Percentiles rank a stretch among this genome's conserved stretches.
These are phyloP conservation scores for Drosophila mimetica DNA, from an alignment of 2,888 invertebrate species.

Conservation along the genomic window DNA sequence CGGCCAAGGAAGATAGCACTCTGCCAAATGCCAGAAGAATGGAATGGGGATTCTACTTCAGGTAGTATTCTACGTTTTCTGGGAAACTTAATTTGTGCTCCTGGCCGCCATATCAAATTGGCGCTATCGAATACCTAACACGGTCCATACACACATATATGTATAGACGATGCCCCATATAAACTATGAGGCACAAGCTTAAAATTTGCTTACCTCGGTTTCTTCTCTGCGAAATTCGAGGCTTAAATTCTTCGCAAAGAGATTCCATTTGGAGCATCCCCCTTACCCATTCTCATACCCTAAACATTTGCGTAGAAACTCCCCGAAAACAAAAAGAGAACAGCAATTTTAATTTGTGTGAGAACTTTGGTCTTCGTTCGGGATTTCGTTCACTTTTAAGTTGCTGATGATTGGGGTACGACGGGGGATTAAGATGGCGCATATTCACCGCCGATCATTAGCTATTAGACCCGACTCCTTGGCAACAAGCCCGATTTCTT, in stretches of 20 bases:
- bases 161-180: slow-evolving; percentile 56
- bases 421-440: slow-evolving; percentile 70
- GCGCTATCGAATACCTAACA: slow-evolving; percentile 74
- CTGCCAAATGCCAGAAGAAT: slow-evolving; percentile 13
- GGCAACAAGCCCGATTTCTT: slow-evolving; percentile 54
- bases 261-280: slow-evolving; percentile 42
- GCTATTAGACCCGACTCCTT: slow-evolving; percentile 51
- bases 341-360: slow-evolving; percentile 70
- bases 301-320: slow-evolving; percentile 65
- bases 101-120: slow-evolving; percentile 72
- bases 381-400: slow-evolving; percentile 11
- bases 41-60: slow-evolving; percentile 39
- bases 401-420: slow-evolving; percentile 7
- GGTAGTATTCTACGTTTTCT: slow-evolving; percentile 69
- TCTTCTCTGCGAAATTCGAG: slow-evolving; percentile 66
- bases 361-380: slow-evolving; percentile 58
- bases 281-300: slow-evolving; percentile 22
- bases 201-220: slow-evolving; percentile 70
- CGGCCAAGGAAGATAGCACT: slow-evolving; percentile 38
- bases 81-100: slow-evolving; percentile 74
- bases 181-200: slow-evolving; percentile 62
- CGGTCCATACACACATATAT: slow-evolving; percentile 29
- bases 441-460: slow-evolving; percentile 72
- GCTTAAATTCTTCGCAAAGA: slow-evolving; percentile 68
- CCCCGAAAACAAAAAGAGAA: slow-evolving; percentile 17